Conservation (phyloP, 2,113 vertebrate species). For the Phalacrocorax brasilianus region DNA sequence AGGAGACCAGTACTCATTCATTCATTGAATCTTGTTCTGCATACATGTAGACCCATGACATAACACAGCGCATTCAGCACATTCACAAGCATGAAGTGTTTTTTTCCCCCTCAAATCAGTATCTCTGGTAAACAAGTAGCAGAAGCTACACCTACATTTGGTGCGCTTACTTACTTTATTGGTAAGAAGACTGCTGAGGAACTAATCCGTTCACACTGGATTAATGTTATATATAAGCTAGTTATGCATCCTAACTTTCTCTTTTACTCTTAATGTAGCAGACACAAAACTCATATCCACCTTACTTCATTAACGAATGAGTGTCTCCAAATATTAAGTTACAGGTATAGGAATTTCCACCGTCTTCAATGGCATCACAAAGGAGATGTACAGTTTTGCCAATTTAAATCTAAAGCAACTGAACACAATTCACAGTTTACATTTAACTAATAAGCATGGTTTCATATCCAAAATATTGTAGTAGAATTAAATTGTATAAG, state of each 20-base stretch:
- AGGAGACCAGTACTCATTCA: not conserved
- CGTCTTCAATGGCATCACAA: conserved; percentile 21
- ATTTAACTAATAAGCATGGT: not conserved
- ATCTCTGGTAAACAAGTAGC: not conserved
- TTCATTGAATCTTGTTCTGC: not conserved
- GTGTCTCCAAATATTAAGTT: conserved; percentile 21
- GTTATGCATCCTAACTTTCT: not conserved
- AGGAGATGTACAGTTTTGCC: conserved; percentile 3
- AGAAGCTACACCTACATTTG: not conserved
- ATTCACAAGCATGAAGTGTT: not conserved
- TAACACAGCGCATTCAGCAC: not conserved
- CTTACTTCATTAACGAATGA: conserved; percentile 26
- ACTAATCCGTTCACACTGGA: not conserved
- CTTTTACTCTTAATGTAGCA: conserved; percentile 22
- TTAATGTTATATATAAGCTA: not conserved
- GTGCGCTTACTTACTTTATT: not conserved
- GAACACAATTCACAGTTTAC: conserved; percentile 48
- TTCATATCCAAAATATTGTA: conserved; percentile 26
- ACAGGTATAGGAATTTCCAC: not conserved
- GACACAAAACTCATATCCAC: conserved; percentile 34
- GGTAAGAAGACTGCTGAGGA: not conserved
- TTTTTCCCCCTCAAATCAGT: not conserved
- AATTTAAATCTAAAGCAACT: conserved; percentile 39
- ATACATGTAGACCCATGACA: not conserved
- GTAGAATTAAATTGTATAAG: conserved; percentile 23